These are phyloP conservation scores for Sternarchorhynchus goeldii DNA, from an alignment of 2,797 vertebrate genomes.

Conservation along the genomic window DNA sequence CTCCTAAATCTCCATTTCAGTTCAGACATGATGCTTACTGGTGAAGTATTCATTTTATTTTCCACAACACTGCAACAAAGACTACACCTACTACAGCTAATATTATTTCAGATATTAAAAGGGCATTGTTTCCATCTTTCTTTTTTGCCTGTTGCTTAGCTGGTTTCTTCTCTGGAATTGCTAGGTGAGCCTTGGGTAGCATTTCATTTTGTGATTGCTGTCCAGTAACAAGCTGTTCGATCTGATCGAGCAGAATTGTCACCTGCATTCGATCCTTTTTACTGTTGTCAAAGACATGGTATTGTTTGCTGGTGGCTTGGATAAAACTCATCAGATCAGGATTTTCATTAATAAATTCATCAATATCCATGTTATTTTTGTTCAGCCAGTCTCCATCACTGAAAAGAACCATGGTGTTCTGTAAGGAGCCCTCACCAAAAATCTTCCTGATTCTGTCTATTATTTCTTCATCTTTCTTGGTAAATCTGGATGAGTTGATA, in stretches of 20 bases:
- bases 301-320: background rate
- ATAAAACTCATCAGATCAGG: conserved; percentile 21
- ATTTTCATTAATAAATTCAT: conserved; percentile 17
- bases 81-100: too few relatives aligned
- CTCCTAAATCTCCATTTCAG: background rate
- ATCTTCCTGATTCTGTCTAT: conserved; percentile 17
- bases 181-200: background rate
- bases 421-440: conserved; percentile 20
- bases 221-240: conserved; percentile 6
- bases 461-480: conserved; percentile 15
- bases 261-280: conserved; percentile 6
- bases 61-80: too few relatives aligned
- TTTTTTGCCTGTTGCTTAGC: too few relatives aligned
- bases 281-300: conserved; percentile 36
- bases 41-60: too few relatives aligned
- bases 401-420: conserved; percentile 36
- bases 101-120: too few relatives aligned
- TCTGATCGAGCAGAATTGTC: background rate
- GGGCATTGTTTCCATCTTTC: too few relatives aligned
- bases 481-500: conserved; percentile 32
- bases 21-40: too few relatives aligned
- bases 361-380: conserved; percentile 10
- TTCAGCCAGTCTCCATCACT: conserved; percentile 41
- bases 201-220: conserved; percentile 17
- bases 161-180: background rate